A percentile compares a stretch with the other conserved stretches of the same genome.
Evolutionary conservation across 1,140 invertebrate species (phyloP).

Genomic region (Drosophila melanica): DNA sequence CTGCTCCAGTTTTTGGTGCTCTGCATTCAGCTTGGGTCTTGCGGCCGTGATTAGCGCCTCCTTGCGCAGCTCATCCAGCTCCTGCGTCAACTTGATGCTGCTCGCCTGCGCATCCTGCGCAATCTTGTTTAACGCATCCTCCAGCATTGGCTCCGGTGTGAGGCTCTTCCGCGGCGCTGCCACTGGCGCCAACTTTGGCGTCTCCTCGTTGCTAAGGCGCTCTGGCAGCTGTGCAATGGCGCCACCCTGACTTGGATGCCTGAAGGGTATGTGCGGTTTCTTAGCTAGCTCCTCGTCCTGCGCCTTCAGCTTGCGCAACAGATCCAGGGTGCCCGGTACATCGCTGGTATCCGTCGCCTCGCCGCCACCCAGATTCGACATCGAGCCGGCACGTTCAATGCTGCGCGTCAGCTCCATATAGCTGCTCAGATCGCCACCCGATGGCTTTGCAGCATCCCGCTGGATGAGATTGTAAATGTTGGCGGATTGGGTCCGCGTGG

Average conservation of each 20-base stretch:
- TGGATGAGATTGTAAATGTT: slow-evolving; percentile 91
- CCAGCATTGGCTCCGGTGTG: slow-evolving; percentile 82
- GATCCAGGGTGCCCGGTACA: slow-evolving; percentile 67
- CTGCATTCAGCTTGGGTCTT: slow-evolving; percentile 60
- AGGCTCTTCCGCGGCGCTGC: slow-evolving; percentile 75
- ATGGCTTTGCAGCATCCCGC: slow-evolving; percentile 84
- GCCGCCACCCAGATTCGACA: slow-evolving; percentile 60
- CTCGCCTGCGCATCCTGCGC: slow-evolving; percentile 86
- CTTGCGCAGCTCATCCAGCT: slow-evolving; percentile 82
- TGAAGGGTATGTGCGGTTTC: slow-evolving; percentile 67
- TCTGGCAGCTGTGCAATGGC: slow-evolving; percentile 76
- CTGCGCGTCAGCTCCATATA: slow-evolving; percentile 73
- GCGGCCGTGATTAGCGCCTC: slow-evolving; percentile 76
- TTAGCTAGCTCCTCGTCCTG: slow-evolving; percentile 63
- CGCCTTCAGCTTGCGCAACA: slow-evolving; percentile 70
- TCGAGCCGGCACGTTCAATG: slow-evolving; percentile 74
- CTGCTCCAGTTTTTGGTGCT: slow-evolving; percentile 73
- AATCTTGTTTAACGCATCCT: slow-evolving; percentile 86
- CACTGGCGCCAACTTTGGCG: slow-evolving; percentile 52
- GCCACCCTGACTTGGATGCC: slow-evolving; percentile 76
- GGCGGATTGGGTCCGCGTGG: slow-evolving; percentile 91
- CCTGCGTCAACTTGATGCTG: slow-evolving; percentile 85
- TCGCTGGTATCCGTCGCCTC: slow-evolving; percentile 45
- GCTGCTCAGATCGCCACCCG: slow-evolving; percentile 77
- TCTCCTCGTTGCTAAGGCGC: slow-evolving; percentile 48